A percentile compares a stretch with the other conserved stretches of the same genome.
phyloP scores from a whole-genome alignment of 2,113 vertebrate genomes.

The Odobenus rosmarus region DNA sequence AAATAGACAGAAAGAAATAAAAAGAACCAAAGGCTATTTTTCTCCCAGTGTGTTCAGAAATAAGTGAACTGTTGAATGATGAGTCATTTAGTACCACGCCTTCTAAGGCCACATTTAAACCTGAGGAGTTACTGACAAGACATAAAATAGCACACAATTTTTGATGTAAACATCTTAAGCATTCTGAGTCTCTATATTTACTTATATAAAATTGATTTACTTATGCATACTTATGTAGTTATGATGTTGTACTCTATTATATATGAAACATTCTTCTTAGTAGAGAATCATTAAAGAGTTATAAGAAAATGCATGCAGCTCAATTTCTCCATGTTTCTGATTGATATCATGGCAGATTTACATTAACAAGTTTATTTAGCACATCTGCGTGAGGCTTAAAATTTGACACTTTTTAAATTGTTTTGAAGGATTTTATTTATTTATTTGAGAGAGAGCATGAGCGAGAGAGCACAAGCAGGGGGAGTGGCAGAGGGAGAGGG shows the following conservation, averaged over 20 bases:
- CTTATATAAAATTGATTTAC: neutral
- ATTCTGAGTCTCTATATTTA: neutral
- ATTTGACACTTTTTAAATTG: conserved; percentile 1
- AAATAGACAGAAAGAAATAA: neutral
- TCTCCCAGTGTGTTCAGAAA: neutral
- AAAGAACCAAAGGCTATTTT: neutral
- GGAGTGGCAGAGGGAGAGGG: neutral
- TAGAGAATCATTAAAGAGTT: neutral
- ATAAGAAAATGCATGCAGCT: neutral
- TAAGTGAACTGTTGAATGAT: neutral
- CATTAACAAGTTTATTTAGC: neutral
- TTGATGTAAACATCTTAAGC: neutral
- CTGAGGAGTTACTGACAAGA: neutral
- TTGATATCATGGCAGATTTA: neutral
- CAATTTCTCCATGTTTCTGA: conserved; percentile 41
- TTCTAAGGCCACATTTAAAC: conserved; percentile 46
- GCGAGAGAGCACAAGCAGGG: neutral
- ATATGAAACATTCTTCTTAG: neutral
- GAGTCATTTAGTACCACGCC: neutral
- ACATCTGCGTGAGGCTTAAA: neutral
- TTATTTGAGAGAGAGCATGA: neutral
- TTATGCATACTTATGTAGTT: neutral
- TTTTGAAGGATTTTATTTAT: neutral
- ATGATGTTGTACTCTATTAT: neutral
- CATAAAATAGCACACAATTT: neutral